Evolutionary conservation across 1,140 invertebrate species (phyloP).

Genomic region (Aporrectodea caliginosa): DNA sequence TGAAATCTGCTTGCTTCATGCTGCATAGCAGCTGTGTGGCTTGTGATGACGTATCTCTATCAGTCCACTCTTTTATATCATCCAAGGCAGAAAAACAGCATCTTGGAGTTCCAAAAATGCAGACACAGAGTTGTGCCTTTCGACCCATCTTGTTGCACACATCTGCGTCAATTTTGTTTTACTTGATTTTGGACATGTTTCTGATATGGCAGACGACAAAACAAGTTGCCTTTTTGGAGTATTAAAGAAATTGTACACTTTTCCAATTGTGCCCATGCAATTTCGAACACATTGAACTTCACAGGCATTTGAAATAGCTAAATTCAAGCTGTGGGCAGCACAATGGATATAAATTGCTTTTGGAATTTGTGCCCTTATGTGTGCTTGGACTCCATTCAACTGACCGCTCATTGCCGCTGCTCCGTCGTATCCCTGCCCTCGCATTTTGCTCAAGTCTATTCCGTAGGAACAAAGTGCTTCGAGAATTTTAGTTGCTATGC

Average conservation of each 20-base stretch:
- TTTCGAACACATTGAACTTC: slow-evolving; percentile 14
- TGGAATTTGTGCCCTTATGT: neutral
- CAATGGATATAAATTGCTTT: slow-evolving; percentile 20
- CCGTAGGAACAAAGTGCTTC: too few species aligned
- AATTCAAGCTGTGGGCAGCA: slow-evolving; percentile 14
- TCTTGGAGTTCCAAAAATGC: slow-evolving; percentile 15
- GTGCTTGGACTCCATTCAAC: slow-evolving; percentile 20
- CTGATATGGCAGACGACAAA: slow-evolving; percentile 5
- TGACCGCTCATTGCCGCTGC: slow-evolving; percentile 7
- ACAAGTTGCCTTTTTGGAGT: slow-evolving; percentile 16
- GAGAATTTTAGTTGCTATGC: too few species aligned
- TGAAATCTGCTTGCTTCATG: slow-evolving; percentile 20
- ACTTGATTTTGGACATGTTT: neutral
- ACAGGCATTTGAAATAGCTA: slow-evolving; percentile 21
- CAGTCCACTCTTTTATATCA: neutral
- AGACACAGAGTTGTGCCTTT: slow-evolving; percentile 18
- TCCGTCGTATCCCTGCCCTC: slow-evolving; percentile 12
- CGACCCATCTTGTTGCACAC: slow-evolving; percentile 25
- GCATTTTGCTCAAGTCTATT: slow-evolving; percentile 1
- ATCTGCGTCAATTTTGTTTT: slow-evolving; percentile 17
- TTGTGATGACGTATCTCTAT: slow-evolving; percentile 14
- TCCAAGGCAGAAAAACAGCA: slow-evolving; percentile 22
- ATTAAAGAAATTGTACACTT: slow-evolving; percentile 22
- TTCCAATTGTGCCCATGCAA: slow-evolving; percentile 18
- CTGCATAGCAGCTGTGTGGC: slow-evolving; percentile 15